phyloP scores from a whole-genome alignment of 2,888 invertebrate species.

The Lasioglossum vierecki region DNA sequence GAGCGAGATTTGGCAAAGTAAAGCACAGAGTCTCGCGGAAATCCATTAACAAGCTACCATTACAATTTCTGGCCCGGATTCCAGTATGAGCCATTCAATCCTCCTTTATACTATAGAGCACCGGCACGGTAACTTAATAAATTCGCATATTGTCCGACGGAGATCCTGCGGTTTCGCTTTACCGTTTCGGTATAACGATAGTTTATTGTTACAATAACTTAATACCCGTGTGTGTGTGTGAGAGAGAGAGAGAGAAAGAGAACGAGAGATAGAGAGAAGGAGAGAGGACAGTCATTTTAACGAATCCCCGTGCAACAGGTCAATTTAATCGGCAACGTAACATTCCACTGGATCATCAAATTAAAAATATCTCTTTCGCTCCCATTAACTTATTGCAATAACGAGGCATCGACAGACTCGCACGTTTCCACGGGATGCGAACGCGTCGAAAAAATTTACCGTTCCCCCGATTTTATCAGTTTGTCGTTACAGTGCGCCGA shows the following conservation, averaged over 20 bases:
- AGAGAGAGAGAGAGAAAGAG: neutral
- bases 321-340: conserved; percentile 19
- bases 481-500: neutral
- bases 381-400: conserved; percentile 21
- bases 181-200: neutral
- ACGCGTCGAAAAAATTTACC: conserved; percentile 6
- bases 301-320: conserved; percentile 35
- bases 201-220: conserved; percentile 10
- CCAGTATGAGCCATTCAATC: conserved; percentile 28
- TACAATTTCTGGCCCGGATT: conserved; percentile 39
- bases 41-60: conserved; percentile 38
- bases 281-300: conserved; percentile 13
- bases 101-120: conserved; percentile 17
- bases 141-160: conserved; percentile 34
- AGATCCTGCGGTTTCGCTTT: conserved; percentile 6
- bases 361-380: conserved; percentile 4
- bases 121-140: conserved; percentile 28
- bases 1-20: conserved; percentile 32
- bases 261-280: neutral
- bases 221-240: neutral
- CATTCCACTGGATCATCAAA: neutral
- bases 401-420: neutral
- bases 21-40: conserved; percentile 23
- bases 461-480: conserved; percentile 12
- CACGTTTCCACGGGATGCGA: neutral